Evolutionary conservation across 64 coral and sea anemone genomes (phyloP), one percentile per base, ranked within the genome.

Genomic region (Montipora capricornis): DNA sequence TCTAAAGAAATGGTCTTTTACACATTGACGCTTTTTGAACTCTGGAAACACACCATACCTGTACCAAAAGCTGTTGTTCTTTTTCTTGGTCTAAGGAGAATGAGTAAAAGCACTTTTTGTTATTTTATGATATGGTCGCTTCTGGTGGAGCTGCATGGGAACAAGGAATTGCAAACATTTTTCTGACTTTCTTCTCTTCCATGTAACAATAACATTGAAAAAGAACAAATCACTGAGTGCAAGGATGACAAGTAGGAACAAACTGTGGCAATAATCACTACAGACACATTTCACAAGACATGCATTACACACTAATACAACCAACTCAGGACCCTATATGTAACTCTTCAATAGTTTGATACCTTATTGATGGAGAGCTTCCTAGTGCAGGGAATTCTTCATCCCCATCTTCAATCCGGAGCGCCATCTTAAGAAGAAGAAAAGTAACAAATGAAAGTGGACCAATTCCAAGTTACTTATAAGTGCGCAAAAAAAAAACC

Each of bases 341-440:
- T 55, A 55, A 55, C 52, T 55, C 10, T 55, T 7, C 52, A 55
- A 55, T 7, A 7, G 3, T 55, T 55, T 55, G 73, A 11, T 73
- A 98, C 97, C 97, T 96, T 80, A 99, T 99, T 4, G 95, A 87
- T 49, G 97, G 82, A 51, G 97, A 96, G 61, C 79, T 88, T 51
- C 91, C 91, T 57, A 96, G 91, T 0, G 95, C 77, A 20, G 97
- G 92, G 48, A 96, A 84, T 73, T 99, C 94, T 75, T 99, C 95
- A 24, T 96, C 97, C 4, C 97, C 97, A 90, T 99, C 97, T 66
- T 99, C 97, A 68, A 99, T 94, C 80, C 92, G 87, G 19, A 99
- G 91, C 0, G 97, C 88, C 75, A 82, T 99, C 97, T 99, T 80
- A n/a, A 61, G 44, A 48, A 3, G 14, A 16, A 47, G 47, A 89